Conservation (phyloP, 2,888 invertebrate species). For the Netelia fuscicornis region DNA sequence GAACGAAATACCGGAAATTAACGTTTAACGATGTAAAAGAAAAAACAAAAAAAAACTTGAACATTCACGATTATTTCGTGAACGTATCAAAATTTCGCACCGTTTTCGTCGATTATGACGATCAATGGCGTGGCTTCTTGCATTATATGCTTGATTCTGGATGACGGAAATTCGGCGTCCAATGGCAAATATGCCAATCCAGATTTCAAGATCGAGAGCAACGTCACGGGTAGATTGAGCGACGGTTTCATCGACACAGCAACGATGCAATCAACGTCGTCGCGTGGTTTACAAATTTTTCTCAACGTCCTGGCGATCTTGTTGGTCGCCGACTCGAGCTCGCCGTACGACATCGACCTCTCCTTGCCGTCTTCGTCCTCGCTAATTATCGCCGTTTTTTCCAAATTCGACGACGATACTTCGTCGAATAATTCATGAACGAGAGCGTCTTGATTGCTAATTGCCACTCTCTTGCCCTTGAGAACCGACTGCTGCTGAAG, state of each 20-base stretch:
- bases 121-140: constrained; percentile 90
- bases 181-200: constrained; percentile 95
- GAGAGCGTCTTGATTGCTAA: constrained; percentile 81
- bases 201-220: constrained; percentile 92
- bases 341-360: constrained; percentile 85
- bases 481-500: constrained; percentile 91
- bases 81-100: constrained; percentile 78
- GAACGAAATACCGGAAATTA: constrained; percentile 10
- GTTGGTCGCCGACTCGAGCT: constrained; percentile 87
- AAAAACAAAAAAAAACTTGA: neutral
- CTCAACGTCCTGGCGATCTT: constrained; percentile 87
- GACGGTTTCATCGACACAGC: constrained; percentile 93
- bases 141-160: constrained; percentile 91
- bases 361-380: constrained; percentile 81
- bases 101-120: constrained; percentile 89
- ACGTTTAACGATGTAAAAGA: constrained; percentile 8
- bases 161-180: constrained; percentile 90
- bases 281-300: constrained; percentile 80
- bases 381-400: constrained; percentile 88
- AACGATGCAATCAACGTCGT: constrained; percentile 90
- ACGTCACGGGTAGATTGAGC: constrained; percentile 88
- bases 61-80: neutral
- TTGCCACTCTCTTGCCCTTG: constrained; percentile 81
- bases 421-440: constrained; percentile 87
- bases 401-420: constrained; percentile 86